Percentiles rank a stretch among this genome's conserved stretches.
phyloP scores from a whole-genome alignment of 2,797 vertebrate genomes.

The Cyprinodon diabolis region DNA sequence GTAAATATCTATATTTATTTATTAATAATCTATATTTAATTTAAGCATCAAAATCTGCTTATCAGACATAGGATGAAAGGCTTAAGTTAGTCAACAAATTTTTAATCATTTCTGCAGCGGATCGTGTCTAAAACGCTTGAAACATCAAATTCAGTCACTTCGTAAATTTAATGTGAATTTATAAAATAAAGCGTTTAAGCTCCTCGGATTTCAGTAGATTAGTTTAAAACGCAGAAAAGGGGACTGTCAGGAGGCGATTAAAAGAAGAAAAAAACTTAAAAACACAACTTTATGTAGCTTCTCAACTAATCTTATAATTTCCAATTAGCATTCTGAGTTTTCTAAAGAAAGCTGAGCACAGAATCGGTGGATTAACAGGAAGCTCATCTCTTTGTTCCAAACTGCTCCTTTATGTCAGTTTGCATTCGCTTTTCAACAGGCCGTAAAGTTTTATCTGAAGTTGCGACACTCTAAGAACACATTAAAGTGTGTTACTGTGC shows the following conservation, averaged over 20 bases:
- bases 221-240: too few species aligned
- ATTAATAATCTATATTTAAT: not conserved
- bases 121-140: not conserved
- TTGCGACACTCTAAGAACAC: not conserved
- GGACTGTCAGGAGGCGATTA: too few species aligned
- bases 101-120: not conserved
- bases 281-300: not conserved
- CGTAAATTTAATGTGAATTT: too few species aligned
- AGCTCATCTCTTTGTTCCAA: not conserved
- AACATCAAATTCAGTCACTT: not conserved
- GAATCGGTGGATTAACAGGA: not conserved
- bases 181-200: not conserved
- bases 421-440: not conserved
- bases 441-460: not conserved
- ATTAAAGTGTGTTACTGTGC: too few species aligned
- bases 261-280: not conserved
- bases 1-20: not conserved
- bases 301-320: too few species aligned
- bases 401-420: not conserved
- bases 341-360: not conserved
- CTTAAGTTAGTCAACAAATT: not conserved
- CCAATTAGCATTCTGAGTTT: not conserved
- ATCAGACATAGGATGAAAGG: not conserved
- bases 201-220: not conserved
- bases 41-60: not conserved